phyloP scores from a whole-genome alignment of 2,797 vertebrate genomes.

The Anguilla anguilla region DNA sequence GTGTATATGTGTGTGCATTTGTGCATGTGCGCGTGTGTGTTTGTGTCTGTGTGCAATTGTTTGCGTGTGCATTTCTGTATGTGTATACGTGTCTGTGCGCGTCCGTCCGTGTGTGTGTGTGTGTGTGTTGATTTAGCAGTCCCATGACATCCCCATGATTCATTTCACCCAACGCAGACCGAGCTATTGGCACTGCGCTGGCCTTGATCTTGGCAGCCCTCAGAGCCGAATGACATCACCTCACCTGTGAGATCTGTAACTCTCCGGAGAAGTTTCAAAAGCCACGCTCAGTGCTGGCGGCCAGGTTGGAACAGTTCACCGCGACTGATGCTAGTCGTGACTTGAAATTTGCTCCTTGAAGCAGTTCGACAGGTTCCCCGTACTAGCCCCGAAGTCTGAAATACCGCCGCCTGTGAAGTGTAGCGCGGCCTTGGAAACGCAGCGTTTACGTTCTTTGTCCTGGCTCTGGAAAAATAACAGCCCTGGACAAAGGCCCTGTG shows the following conservation, averaged over 20 bases:
- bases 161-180: not conserved
- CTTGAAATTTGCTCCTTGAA: conserved; percentile 28
- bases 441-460: not conserved
- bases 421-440: not conserved
- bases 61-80: no score
- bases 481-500: not conserved
- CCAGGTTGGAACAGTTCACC: not conserved
- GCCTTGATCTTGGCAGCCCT: not conserved
- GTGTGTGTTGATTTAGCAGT: not conserved
- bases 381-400: not conserved
- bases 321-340: conserved; percentile 14
- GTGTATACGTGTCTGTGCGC: no score
- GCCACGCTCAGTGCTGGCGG: not conserved
- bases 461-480: not conserved
- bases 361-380: conserved; percentile 33
- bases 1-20: no score
- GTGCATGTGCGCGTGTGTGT: no score
- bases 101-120: not conserved
- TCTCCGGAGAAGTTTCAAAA: conserved; percentile 6
- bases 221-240: not conserved
- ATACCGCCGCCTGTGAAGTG: not conserved
- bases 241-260: not conserved
- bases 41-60: no score
- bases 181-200: not conserved
- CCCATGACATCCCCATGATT: not conserved